Base-by-base conservation (phyloP, 2,113 vertebrate species). In the Panthera uncia region DNA sequence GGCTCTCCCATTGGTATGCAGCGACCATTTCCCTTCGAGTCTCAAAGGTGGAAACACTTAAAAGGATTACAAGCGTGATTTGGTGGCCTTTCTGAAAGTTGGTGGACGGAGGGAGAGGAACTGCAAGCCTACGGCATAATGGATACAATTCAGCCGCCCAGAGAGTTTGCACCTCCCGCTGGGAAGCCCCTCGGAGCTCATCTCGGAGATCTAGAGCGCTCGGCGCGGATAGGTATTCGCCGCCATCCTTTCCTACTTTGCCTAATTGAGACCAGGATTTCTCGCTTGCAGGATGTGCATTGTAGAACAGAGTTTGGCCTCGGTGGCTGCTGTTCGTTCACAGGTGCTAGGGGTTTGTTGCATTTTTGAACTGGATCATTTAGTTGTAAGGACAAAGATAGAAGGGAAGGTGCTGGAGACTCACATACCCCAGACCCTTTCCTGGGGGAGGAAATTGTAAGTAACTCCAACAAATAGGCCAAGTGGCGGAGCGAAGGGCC, bases 401-500 rank as follows among this genome's bases (percentile, higher is more conserved):
- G n/a, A 52, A 69, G 23, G 84, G 61, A 65, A 50, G 95, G n/a
- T 38, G 0, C 45, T 29, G 65, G 87, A 76, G 55, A 68, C 74
- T 65, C 29, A 29, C 52, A 27, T 19, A 21, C 52, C 36, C 52
- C 52, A 73, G 82, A 82, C 94, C 83, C 76, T 29, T 10, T 80
- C 41, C 50, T 61, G 63, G 79, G 61, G 71, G 52, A 94, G 85
- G 52, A 81, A 66, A 81, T 45, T 71, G 16, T 84, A 85, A 95
- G 94, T 76, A 96, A 97, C 84, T 97, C 97, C 94, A 38, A 45
- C 92, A 97, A 95, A 95, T 85, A 96, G 98, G 97, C 94, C 98
- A 97, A 97, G 96, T 90, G 97, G 87, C 27, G 15, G 84, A 68
- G 90, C 29, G 27, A n/a, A 87, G 94, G 69, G 87, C 95, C 97